Evolutionary conservation across 1,140 invertebrate genomes (phyloP), one percentile per base, ranked within the genome.

Genomic region (Camponotus vicinus): DNA sequence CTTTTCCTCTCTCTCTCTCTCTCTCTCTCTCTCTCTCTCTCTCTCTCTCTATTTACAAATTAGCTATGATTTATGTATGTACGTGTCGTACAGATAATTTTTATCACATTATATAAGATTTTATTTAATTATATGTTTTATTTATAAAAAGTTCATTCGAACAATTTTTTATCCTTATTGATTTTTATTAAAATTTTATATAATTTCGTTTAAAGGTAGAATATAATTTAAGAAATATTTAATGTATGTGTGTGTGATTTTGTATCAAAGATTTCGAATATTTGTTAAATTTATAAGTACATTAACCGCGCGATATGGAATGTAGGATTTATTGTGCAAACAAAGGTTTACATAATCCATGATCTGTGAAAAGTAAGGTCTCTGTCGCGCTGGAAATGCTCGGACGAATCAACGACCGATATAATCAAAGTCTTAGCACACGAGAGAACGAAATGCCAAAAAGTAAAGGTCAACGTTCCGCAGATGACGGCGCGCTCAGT

Each of bases 401-500:
- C 18, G n/a, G 34, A 27, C 61, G 59, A 85, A 66, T 61, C 27
- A 40, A 34, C 34, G 45, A 34, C 73, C 59, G n/a, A 78, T 78
- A 77, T 85, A 77, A 85, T 78, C 73, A n/a, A 78, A 66, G 37
- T 61, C 40, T 27, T 45, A 82, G 34, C 32, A 73, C 67, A 42
- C 55, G 55, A 83, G 45, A 85, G 34, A 52, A 52, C 45, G 61
- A 76, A 66, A 85, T 76, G 71, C 82, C 82, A 85, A 76, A 77
- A 76, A 78, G 75, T 64, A 85, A 78, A 85, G 82, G 61, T 85
- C 73, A 37, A 85, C 59, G 71, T 78, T 42, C 82, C 75, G n/a
- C 61, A 49, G 37, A 55, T 67, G 59, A 76, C 61, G 52, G 27
- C 18, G 75, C 27, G n/a, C 57, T 42, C 45, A 9, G 8, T 71